Evolutionary conservation across 2,797 vertebrate genomes (phyloP).

Genomic region (Rhabdophis nuchalis): DNA sequence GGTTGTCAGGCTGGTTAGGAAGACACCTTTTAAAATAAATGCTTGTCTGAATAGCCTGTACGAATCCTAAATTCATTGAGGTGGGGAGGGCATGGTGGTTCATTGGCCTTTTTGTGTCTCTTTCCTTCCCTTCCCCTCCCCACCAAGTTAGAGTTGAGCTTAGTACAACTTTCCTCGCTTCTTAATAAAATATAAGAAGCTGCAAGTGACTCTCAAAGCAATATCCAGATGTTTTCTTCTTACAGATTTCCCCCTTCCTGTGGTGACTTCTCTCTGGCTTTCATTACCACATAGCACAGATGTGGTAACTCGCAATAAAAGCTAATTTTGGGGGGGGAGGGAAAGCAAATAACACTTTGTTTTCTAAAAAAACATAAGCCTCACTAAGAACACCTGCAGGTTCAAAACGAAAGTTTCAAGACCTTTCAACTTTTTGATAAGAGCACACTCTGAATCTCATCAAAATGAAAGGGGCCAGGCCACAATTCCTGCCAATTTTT

Average conservation of each 20-base stretch:
- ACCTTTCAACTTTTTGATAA: constrained; percentile 61
- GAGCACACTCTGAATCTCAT: constrained; percentile 60
- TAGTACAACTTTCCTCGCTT: constrained; percentile 50
- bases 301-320: constrained; percentile 63
- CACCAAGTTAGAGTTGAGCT: constrained; percentile 47
- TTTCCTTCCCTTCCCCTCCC: background rate
- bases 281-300: constrained; percentile 59
- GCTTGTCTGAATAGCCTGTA: constrained; percentile 24
- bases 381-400: constrained; percentile 62
- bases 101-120: background rate
- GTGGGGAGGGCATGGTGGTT: constrained; percentile 12
- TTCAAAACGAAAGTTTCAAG: constrained; percentile 58
- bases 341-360: constrained; percentile 64
- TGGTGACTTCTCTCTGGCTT: constrained; percentile 52
- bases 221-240: constrained; percentile 62
- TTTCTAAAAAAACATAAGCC: constrained; percentile 45
- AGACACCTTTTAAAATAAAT: background rate
- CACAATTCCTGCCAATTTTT: constrained; percentile 53
- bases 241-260: constrained; percentile 39
- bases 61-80: constrained; percentile 3
- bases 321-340: constrained; percentile 52
- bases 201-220: constrained; percentile 58
- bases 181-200: constrained; percentile 64
- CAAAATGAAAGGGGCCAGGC: constrained; percentile 60
- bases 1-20: background rate